These are phyloP conservation scores for Blera fallax DNA, from an alignment of 2,888 invertebrate species.

Conservation along the genomic window DNA sequence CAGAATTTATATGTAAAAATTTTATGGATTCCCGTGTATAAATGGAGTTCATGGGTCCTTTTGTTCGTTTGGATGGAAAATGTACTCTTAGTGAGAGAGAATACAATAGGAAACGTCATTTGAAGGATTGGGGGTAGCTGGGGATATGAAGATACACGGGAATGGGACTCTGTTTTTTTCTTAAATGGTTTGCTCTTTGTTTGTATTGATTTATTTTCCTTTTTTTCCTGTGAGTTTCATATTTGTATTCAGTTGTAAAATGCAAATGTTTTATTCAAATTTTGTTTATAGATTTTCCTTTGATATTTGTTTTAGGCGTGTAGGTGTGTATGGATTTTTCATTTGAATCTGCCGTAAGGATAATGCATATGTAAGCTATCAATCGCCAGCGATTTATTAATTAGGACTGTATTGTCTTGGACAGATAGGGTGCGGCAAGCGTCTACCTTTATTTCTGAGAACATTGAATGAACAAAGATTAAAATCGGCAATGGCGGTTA, in stretches of 20 bases:
- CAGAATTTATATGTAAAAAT: neutral
- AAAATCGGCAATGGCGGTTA: too few relatives aligned
- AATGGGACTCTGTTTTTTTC: conserved; percentile 1
- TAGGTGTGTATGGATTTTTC: too few relatives aligned
- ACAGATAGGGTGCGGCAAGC: too few relatives aligned
- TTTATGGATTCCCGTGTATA: conserved; percentile 39
- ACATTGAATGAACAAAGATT: too few relatives aligned
- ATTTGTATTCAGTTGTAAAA: neutral
- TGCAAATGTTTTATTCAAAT: too few relatives aligned
- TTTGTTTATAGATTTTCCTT: too few relatives aligned
- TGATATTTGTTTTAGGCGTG: too few relatives aligned
- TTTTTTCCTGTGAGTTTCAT: neutral
- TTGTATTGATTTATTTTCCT: conserved; percentile 10
- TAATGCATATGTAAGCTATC: too few relatives aligned
- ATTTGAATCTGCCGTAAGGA: too few relatives aligned
- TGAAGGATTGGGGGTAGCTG: conserved; percentile 61
- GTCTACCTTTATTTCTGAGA: too few relatives aligned
- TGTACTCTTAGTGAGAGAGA: conserved; percentile 64
- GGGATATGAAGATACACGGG: neutral
- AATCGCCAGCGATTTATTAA: too few relatives aligned
- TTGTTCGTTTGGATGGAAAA: conserved; percentile 65
- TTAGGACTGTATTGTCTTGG: too few relatives aligned
- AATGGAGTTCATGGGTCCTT: conserved; percentile 71
- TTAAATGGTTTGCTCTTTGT: conserved; percentile 38
- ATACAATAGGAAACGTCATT: conserved; percentile 71